Percentiles rank a stretch among this genome's conserved stretches.
Evolutionary conservation across 2,888 invertebrate genomes (phyloP).

Genomic region (Dryadula phaetusa): DNA sequence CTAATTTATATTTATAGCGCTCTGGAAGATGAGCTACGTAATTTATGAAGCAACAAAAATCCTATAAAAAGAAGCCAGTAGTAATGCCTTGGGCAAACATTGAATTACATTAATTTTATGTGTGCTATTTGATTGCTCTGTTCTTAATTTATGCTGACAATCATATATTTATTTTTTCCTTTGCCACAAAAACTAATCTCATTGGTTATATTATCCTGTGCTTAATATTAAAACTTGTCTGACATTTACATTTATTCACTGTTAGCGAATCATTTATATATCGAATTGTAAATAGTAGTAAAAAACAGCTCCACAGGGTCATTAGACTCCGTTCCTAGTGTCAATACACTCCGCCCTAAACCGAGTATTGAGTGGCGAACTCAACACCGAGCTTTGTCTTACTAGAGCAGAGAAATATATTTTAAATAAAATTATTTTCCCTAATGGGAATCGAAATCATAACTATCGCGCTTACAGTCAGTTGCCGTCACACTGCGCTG

Average conservation of each 20-base stretch:
- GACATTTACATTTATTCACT: constrained; percentile 27
- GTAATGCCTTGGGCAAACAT: constrained; percentile 29
- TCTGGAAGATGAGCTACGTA: constrained; percentile 8
- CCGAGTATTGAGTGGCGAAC: no score
- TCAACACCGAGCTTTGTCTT: no score
- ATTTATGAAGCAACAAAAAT: constrained; percentile 16
- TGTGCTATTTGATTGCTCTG: constrained; percentile 29
- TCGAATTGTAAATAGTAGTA: background rate
- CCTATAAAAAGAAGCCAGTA: constrained; percentile 32
- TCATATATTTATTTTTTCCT: constrained; percentile 31
- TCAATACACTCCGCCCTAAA: no score
- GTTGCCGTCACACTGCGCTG: no score
- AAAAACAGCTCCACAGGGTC: no score
- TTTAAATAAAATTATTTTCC: no score
- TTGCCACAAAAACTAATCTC: constrained; percentile 34
- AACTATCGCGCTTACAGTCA: no score
- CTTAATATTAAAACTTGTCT: constrained; percentile 21
- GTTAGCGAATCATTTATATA: background rate
- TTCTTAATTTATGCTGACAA: constrained; percentile 46
- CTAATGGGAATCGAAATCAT: no score
- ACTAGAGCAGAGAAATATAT: no score
- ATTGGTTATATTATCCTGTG: constrained; percentile 21
- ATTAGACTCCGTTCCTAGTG: no score
- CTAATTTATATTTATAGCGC: constrained; percentile 3
- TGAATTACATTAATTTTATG: constrained; percentile 37